Base-by-base conservation (phyloP, 1,140 invertebrate species). In the Caerostris extrusa region DNA sequence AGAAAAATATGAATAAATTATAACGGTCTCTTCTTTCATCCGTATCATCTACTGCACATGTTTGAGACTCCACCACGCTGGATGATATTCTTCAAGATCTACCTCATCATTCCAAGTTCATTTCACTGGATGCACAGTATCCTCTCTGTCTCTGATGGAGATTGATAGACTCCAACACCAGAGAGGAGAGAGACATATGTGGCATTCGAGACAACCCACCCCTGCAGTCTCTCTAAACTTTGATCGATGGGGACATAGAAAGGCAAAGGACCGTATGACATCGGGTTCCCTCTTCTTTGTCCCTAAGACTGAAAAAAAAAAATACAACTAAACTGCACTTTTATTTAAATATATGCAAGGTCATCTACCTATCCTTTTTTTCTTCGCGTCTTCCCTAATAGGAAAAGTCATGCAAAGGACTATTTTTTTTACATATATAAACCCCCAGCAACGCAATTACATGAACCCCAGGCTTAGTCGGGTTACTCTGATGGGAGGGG, bases 311-410 rank as follows among this genome's bases (percentile, higher is more conserved):
- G 82, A 83, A 58, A 64, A 7, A 64, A 7, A 7, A 17, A 64
- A 82, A 57, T n/a, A 77, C 71, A 77, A 77, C 71, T 12, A 53
- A 77, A 77, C 71, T 77, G 71, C 71, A 77, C 71, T 56, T 87
- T 60, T 64, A 87, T 87, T 87, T 87, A 87, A 87, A 87, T 87
- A 57, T 64, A 87, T 64, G 85, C 85, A 87, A 87, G 57, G 57
- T 87, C 85, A 34, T 60, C 85, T 87, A 87, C 85, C 85, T 87
- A 87, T 87, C 50, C 10, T 7, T 3, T 77, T 77, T 77, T 53
- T 12, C 34, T 77, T 53, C 34, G 71, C 34, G 8, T 8, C 34
- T 77, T 19, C 85, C n/a, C 85, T 61, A 61, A 61, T 87, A 58
- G 82, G 10, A 8, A 77, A 77, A 77, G 71, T 77, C 71, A 12